Conservation (phyloP, 2,888 invertebrate species). For the Drosophila fungiperda region DNA sequence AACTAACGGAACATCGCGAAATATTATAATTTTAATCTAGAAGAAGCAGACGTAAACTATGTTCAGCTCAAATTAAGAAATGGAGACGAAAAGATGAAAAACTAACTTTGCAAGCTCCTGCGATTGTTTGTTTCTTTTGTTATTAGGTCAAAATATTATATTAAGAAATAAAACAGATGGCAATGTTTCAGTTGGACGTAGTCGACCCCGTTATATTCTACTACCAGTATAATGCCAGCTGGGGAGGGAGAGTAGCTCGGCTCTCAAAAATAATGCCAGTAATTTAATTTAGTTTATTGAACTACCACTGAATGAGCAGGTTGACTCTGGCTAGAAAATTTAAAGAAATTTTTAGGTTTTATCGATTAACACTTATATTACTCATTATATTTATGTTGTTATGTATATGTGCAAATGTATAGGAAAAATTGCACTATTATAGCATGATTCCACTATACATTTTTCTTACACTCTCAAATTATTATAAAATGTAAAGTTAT, state of each 20-base stretch:
- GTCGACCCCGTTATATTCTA: background rate
- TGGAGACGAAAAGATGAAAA: too few relatives aligned
- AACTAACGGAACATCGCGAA: too few relatives aligned
- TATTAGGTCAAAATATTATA: background rate
- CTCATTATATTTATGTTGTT: too few relatives aligned
- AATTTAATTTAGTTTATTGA: background rate
- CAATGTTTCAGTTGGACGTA: background rate
- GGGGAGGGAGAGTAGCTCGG: background rate
- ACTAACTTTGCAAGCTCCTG: too few relatives aligned
- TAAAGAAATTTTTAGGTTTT: background rate
- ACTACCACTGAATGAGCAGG: background rate
- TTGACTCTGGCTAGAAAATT: background rate
- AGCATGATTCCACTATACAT: background rate
- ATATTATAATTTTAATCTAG: too few relatives aligned
- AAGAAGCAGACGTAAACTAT: too few relatives aligned
- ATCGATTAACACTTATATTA: background rate
- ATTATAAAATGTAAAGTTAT: too few relatives aligned
- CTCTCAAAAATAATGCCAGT: background rate
- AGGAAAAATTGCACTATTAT: background rate
- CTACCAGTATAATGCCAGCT: background rate
- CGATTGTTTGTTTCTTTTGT: too few relatives aligned
- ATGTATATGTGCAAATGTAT: background rate
- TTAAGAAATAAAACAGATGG: background rate
- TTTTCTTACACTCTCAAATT: background rate
- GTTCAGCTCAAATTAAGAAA: too few relatives aligned